Evolutionary conservation across 1,140 invertebrate genomes (phyloP).

Genomic region (Orchesella cincta): DNA sequence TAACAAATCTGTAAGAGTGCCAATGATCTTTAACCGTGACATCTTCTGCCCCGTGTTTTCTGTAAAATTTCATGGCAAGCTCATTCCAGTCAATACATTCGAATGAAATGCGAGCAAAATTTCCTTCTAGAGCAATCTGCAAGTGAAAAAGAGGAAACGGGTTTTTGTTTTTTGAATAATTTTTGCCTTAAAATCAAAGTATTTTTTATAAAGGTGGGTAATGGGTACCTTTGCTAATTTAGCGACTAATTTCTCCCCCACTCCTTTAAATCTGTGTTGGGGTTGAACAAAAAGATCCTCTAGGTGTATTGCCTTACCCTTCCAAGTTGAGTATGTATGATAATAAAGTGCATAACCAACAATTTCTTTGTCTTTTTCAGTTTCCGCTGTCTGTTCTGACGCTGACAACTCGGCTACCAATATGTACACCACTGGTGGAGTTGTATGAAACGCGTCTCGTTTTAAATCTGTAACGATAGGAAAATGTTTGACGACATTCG

Average conservation of each 20-base stretch:
- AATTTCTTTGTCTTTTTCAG: slow-evolving; percentile 52
- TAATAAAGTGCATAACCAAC: slow-evolving; percentile 75
- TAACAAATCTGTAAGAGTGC: slow-evolving; percentile 68
- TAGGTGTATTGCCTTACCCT: slow-evolving; percentile 71
- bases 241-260: slow-evolving; percentile 70
- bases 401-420: slow-evolving; percentile 64
- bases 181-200: too few relatives aligned
- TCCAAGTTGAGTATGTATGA: slow-evolving; percentile 76
- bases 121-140: slow-evolving; percentile 63
- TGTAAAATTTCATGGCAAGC: slow-evolving; percentile 72
- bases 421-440: slow-evolving; percentile 66
- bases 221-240: slow-evolving; percentile 67
- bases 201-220: not conserved
- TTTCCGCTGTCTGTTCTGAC: not conserved
- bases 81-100: slow-evolving; percentile 79
- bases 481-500: too few relatives aligned
- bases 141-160: slow-evolving; percentile 50
- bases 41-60: slow-evolving; percentile 67
- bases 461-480: slow-evolving; percentile 65
- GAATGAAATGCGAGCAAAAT: slow-evolving; percentile 69
- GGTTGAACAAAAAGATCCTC: slow-evolving; percentile 81
- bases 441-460: slow-evolving; percentile 68
- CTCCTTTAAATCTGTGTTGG: slow-evolving; percentile 64
- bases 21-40: slow-evolving; percentile 69
- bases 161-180: too few relatives aligned